These are phyloP conservation scores for Euglossa dilemma DNA, from an alignment of 1,140 invertebrate species.

Conservation along the genomic window DNA sequence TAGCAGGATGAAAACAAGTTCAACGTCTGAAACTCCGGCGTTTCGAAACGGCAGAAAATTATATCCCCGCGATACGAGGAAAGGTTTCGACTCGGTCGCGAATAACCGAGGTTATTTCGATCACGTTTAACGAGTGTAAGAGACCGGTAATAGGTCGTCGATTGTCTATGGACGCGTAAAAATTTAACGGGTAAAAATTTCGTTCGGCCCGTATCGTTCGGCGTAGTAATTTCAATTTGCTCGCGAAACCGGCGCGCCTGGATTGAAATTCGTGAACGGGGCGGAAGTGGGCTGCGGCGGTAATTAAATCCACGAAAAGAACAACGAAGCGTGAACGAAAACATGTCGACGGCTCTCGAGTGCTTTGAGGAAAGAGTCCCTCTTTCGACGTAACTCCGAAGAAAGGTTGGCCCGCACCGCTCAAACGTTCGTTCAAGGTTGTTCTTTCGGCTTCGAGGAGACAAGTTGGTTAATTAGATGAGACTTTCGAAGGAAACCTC, in stretches of 20 bases:
- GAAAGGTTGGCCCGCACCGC: no score
- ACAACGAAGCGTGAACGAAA: neutral
- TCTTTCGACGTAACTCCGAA: neutral
- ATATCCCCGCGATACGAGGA: neutral
- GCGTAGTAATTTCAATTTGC: no score
- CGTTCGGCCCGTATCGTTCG: neutral
- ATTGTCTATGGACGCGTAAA: neutral
- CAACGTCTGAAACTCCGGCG: neutral
- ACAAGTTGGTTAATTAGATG: slow-evolving; percentile 55
- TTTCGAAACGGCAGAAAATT: neutral
- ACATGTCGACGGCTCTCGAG: neutral
- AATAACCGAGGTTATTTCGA: no score
- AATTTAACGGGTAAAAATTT: no score
- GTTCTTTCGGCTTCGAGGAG: neutral
- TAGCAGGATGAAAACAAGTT: neutral
- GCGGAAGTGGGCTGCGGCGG: no score
- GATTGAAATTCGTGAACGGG: neutral
- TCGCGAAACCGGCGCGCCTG: neutral
- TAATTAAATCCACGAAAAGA: neutral
- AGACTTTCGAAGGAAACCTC: slow-evolving; percentile 72
- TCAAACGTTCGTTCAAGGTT: slow-evolving; percentile 4
- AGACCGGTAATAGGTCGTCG: neutral
- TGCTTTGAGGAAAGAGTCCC: neutral
- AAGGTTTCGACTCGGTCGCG: no score
- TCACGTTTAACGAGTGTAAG: no score